phyloP scores from a whole-genome alignment of 2,888 invertebrate genomes.

The Druceiella hillmani region DNA sequence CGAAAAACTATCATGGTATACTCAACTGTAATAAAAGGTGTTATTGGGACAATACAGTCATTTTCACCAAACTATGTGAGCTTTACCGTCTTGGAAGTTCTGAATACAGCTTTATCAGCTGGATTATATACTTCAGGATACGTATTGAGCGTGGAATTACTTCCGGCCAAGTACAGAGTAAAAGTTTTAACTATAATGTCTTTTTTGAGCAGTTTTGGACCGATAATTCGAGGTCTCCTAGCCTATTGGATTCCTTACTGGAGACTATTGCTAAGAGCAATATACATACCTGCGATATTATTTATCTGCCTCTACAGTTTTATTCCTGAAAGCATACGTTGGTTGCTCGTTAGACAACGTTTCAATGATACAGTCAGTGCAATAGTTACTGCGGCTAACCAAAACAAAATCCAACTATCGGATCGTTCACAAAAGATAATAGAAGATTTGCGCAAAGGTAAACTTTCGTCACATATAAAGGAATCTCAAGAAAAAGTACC shows the following conservation, averaged over 20 bases:
- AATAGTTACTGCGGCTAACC: neutral
- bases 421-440: neutral
- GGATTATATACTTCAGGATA: conserved; percentile 51
- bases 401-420: neutral
- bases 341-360: neutral
- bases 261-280: neutral
- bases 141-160: conserved; percentile 26
- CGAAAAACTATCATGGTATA: conserved; percentile 41
- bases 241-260: neutral
- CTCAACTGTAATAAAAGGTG: conserved; percentile 39
- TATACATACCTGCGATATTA: neutral
- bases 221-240: neutral
- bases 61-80: conserved; percentile 44
- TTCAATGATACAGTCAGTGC: neutral
- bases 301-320: neutral
- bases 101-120: conserved; percentile 45
- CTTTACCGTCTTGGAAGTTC: conserved; percentile 47
- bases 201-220: neutral
- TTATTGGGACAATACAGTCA: conserved; percentile 43
- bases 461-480: neutral
- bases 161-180: neutral
- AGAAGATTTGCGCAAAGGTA: neutral
- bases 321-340: neutral
- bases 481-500: neutral
- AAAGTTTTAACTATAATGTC: neutral